These are phyloP conservation scores for Bambusicola thoracicus DNA, from an alignment of 2,113 vertebrate species.

Conservation along the genomic window DNA sequence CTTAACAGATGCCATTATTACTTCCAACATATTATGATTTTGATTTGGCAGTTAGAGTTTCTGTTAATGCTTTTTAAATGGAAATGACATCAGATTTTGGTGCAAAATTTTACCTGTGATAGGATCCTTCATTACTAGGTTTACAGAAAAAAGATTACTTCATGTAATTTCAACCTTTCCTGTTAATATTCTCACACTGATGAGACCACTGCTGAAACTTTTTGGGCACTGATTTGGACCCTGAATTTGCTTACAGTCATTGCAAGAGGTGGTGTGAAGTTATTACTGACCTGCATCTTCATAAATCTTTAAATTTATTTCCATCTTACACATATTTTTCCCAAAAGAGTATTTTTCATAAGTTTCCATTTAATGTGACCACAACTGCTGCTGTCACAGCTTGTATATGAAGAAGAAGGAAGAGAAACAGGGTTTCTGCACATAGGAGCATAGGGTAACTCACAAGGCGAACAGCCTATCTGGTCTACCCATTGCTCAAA, in stretches of 20 bases:
- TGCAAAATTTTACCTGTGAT: not conserved
- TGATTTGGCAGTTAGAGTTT: not conserved
- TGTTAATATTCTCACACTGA: not conserved
- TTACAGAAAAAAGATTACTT: not conserved
- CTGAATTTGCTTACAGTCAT: not conserved
- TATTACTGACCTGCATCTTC: not conserved
- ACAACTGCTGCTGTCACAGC: not conserved
- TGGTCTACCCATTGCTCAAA: not conserved
- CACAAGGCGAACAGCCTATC: not conserved
- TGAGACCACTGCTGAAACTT: not conserved
- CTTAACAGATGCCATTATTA: not conserved
- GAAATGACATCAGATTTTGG: not conserved
- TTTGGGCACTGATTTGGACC: not conserved
- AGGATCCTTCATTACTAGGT: not conserved
- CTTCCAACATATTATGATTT: not conserved
- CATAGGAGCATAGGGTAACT: fast-evolving
- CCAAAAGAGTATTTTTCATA: not conserved
- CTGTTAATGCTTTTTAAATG: not conserved
- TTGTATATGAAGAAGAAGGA: not conserved
- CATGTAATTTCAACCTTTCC: not conserved
- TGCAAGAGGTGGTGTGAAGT: not conserved
- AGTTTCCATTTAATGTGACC: not conserved
- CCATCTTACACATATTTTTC: not conserved
- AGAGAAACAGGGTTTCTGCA: not conserved
- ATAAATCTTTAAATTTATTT: not conserved